phyloP scores from a whole-genome alignment of 2,888 invertebrate genomes.

The Drosophila phalerata region DNA sequence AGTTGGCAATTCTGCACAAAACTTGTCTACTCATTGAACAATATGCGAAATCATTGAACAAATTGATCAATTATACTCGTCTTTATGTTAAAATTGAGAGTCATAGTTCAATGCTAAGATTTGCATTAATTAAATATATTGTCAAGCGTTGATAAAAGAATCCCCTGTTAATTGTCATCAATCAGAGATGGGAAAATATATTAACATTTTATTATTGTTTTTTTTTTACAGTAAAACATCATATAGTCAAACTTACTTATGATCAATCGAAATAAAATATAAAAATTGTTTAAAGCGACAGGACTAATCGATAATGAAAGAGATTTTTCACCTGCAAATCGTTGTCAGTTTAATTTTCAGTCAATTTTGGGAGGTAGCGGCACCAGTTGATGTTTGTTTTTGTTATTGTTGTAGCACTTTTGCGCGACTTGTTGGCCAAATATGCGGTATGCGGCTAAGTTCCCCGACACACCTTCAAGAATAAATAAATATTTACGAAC shows the following conservation, averaged over 20 bases:
- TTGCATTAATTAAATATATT: not conserved
- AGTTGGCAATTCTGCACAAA: not conserved
- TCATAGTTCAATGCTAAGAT: slow-evolving; percentile 42
- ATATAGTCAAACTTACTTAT: no score
- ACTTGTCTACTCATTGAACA: slow-evolving; percentile 27
- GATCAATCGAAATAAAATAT: no score
- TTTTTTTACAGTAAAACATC: no score
- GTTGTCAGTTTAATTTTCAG: not conserved
- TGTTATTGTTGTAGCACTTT: slow-evolving; percentile 12
- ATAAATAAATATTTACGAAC: not conserved
- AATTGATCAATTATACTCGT: slow-evolving; percentile 30
- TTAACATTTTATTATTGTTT: no score
- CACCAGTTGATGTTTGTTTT: slow-evolving; percentile 10
- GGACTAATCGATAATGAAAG: no score
- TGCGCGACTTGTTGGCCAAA: slow-evolving; percentile 8
- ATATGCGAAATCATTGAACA: slow-evolving; percentile 31
- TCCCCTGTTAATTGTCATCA: not conserved
- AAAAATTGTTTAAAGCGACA: no score
- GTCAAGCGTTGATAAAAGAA: not conserved
- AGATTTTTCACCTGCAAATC: not conserved
- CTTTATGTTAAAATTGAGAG: slow-evolving; percentile 24
- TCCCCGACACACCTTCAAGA: not conserved
- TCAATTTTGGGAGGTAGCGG: slow-evolving; percentile 22
- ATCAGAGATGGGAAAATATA: not conserved
- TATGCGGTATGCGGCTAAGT: slow-evolving; percentile 15